Percentiles rank a stretch among this genome's conserved stretches.
phyloP scores from a whole-genome alignment of 1,140 invertebrate species.

The Drosophila triauraria region DNA sequence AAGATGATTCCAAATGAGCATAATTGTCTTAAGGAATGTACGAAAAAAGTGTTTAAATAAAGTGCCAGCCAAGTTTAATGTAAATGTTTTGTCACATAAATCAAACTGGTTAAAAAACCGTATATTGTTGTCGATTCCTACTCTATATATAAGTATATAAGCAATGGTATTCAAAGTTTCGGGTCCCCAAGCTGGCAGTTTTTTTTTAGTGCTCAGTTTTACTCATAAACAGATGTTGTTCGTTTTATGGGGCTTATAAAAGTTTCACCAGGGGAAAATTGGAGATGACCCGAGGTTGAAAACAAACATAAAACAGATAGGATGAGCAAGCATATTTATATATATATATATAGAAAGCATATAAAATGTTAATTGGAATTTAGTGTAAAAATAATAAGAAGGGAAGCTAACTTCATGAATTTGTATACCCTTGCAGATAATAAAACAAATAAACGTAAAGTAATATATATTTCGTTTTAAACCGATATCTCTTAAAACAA shows the following conservation, averaged over 20 bases:
- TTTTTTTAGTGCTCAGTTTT: slow-evolving; percentile 3
- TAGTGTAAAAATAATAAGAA: not conserved
- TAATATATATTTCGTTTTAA: too few species aligned
- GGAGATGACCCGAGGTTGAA: slow-evolving; percentile 12
- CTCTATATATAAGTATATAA: not conserved
- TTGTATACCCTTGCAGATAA: too few species aligned
- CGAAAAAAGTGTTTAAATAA: not conserved
- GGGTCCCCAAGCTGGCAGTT: not conserved
- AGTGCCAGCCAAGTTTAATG: not conserved
- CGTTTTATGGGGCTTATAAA: slow-evolving; percentile 19
- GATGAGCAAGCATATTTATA: too few species aligned
- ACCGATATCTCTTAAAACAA: too few species aligned
- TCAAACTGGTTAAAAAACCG: not conserved
- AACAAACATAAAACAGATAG: slow-evolving; percentile 23
- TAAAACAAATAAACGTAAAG: too few species aligned
- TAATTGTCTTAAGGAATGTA: fast-evolving
- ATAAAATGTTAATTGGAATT: slow-evolving; percentile 1
- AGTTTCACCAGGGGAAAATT: slow-evolving; percentile 11
- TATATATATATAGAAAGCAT: too few species aligned
- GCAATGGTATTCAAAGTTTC: not conserved
- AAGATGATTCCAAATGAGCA: not conserved
- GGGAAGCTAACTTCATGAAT: too few species aligned
- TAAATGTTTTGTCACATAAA: not conserved
- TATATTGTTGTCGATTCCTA: not conserved
- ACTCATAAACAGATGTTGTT: slow-evolving; percentile 28